Evolutionary conservation across 1,140 invertebrate species (phyloP).

Genomic region (Drosophila pectinifera): DNA sequence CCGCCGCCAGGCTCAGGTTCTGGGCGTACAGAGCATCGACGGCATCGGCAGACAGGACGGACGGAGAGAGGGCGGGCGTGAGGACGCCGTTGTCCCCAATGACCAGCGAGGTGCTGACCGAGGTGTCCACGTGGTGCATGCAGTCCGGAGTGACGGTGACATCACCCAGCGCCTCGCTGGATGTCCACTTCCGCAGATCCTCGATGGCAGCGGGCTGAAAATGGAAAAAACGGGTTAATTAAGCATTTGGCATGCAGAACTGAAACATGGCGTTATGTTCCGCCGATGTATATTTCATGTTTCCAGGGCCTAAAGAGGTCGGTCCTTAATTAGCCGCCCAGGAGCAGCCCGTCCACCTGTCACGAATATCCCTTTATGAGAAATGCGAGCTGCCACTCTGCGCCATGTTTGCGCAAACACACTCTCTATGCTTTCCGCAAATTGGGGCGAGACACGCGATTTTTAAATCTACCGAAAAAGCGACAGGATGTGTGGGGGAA

Average conservation of each 20-base stretch:
- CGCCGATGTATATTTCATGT: conserved; percentile 39
- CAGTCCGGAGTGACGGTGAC: conserved; percentile 92
- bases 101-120: conserved; percentile 77
- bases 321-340: conserved; percentile 55
- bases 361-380: conserved; percentile 65
- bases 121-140: conserved; percentile 86
- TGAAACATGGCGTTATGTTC: conserved; percentile 36
- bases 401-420: conserved; percentile 70
- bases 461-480: conserved; percentile 22
- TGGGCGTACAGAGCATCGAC: conserved; percentile 76
- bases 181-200: conserved; percentile 93
- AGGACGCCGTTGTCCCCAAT: conserved; percentile 80
- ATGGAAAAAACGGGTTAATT: conserved; percentile 48
- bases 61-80: conserved; percentile 82
- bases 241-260: conserved; percentile 74
- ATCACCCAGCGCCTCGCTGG: conserved; percentile 92
- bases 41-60: conserved; percentile 82
- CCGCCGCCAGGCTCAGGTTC: conserved; percentile 74
- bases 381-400: conserved; percentile 47
- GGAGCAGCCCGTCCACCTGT: conserved; percentile 29
- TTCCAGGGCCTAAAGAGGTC: conserved; percentile 1
- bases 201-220: conserved; percentile 91
- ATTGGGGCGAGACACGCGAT: conserved; percentile 66
- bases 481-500: conserved; percentile 12
- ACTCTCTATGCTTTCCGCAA: conserved; percentile 53